Base-by-base conservation (phyloP, 2,113 vertebrate genomes). In the Entelurus aequoreus region DNA sequence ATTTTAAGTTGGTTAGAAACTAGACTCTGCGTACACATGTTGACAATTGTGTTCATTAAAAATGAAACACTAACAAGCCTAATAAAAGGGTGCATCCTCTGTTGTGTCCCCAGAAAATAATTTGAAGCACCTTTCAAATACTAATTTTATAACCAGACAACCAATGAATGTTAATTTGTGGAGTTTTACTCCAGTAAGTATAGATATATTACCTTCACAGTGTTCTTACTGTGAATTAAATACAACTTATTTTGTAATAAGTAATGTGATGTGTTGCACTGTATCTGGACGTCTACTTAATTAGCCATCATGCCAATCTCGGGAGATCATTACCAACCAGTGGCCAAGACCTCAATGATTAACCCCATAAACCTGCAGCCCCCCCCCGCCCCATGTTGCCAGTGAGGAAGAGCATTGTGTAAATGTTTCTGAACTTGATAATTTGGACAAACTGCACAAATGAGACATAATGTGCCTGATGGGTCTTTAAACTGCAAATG, bases 401-500 rank as follows among this genome's bases (percentile, higher is more conserved):
- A 44, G 37, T 21, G 15, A 46, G 64, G 48, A 54, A 54, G 19
- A 19, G 19, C 19, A 15, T 44, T 49, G 19, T 56, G 50, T 73
- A 46, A 62, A 13, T 63, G 38, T 63, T 75, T 74, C 68, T 68
- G 74, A 74, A 71, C 48, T 67, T 64, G 71, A 64, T 83, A 63
- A 76, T 79, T 64, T 66, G 37, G 51, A 54, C n/a, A 68, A 65
- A 71, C 60, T 63, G 36, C 35, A 57, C 54, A 19, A 68, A 69
- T 54, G 36, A 62, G 55, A 55, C 35, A 16, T 63, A 40, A 56
- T 42, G 54, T 57, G n/a, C 42, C 54, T 16, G 10, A 68, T 48
- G 54, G 47, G 13, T 57, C 49, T 46, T 68, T 66, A 78, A 49
- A 73, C 37, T 52, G 16, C 68, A 62, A 40, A 54, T 36, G 19